These are phyloP conservation scores for Oscheius sp. DNA, from an alignment of 2,888 invertebrate genomes.

Conservation along the genomic window DNA sequence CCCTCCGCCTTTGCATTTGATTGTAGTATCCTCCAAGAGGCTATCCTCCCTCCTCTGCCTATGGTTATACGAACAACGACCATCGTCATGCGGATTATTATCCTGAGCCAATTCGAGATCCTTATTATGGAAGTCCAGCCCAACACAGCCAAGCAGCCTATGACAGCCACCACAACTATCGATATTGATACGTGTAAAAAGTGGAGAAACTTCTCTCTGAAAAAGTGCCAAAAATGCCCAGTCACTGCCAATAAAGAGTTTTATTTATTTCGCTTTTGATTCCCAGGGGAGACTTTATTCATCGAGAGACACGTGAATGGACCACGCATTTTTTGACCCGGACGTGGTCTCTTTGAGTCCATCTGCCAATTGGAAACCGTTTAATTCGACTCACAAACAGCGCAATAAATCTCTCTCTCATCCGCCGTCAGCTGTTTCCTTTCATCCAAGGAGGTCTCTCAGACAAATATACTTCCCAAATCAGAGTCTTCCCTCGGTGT, in stretches of 20 bases:
- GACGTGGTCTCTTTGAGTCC: too few species aligned
- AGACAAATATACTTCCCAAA: too few species aligned
- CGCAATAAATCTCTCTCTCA: too few species aligned
- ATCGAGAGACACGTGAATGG: too few species aligned
- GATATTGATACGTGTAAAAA: conserved; percentile 12
- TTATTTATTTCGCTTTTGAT: too few species aligned
- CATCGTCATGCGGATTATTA: conserved; percentile 26
- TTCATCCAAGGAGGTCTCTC: background rate
- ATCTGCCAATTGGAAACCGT: too few species aligned
- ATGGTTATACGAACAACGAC: conserved; percentile 32
- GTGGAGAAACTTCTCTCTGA: background rate
- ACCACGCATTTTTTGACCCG: too few species aligned
- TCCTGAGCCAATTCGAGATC: conserved; percentile 23
- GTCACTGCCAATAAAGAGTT: background rate
- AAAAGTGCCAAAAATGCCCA: too few species aligned
- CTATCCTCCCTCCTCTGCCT: conserved; percentile 31
- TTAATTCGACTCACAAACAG: too few species aligned
- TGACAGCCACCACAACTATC: conserved; percentile 29
- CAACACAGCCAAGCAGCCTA: conserved; percentile 12
- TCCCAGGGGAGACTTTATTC: too few species aligned
- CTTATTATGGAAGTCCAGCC: conserved; percentile 17
- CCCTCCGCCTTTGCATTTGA: conserved; percentile 16
- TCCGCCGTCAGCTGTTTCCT: background rate
- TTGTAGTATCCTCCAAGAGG: conserved; percentile 25
- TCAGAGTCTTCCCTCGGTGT: too few species aligned